Percentiles rank a stretch among this genome's conserved stretches.
phyloP scores from a whole-genome alignment of 2,797 vertebrate species.

The Tragopan temminckii region DNA sequence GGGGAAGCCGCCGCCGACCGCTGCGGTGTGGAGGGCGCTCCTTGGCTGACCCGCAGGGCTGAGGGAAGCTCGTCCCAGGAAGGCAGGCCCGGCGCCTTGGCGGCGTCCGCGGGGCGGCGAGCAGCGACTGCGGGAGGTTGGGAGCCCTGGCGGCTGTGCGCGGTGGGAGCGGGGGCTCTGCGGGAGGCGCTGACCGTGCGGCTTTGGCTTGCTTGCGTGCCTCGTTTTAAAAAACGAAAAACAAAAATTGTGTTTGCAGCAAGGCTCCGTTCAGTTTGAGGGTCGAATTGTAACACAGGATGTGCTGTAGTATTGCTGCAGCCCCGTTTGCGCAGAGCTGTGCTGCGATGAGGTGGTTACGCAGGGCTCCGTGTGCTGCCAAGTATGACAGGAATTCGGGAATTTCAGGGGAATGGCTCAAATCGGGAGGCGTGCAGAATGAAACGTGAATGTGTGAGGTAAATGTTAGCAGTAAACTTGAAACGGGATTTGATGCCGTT shows the following conservation, averaged over 20 bases:
- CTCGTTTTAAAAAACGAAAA: too few relatives aligned
- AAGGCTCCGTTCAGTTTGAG: rapidly evolving
- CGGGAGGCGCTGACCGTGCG: not conserved
- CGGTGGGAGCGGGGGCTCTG: not conserved
- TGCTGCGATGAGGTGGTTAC: not conserved
- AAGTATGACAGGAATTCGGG: conserved; percentile 40
- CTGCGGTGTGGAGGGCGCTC: not conserved
- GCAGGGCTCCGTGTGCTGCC: not conserved
- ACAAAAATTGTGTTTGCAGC: not conserved
- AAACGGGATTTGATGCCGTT: rapidly evolving
- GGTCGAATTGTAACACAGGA: not conserved
- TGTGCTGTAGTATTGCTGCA: not conserved
- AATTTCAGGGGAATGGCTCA: not conserved
- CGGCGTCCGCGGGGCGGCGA: not conserved
- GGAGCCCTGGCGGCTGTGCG: not conserved
- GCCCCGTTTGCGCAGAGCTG: not conserved
- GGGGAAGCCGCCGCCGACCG: not conserved
- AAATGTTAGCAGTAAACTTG: not conserved
- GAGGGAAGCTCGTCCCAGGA: too few relatives aligned
- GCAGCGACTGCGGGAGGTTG: not conserved
- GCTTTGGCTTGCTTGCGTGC: not conserved
- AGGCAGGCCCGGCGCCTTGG: too few relatives aligned
- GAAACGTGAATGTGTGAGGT: not conserved
- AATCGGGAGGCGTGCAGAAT: not conserved
- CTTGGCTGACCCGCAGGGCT: not conserved